Evolutionary conservation across 2,113 vertebrate genomes (phyloP), one percentile per base, ranked within the genome.

Genomic region (Dascyllus trimaculatus): DNA sequence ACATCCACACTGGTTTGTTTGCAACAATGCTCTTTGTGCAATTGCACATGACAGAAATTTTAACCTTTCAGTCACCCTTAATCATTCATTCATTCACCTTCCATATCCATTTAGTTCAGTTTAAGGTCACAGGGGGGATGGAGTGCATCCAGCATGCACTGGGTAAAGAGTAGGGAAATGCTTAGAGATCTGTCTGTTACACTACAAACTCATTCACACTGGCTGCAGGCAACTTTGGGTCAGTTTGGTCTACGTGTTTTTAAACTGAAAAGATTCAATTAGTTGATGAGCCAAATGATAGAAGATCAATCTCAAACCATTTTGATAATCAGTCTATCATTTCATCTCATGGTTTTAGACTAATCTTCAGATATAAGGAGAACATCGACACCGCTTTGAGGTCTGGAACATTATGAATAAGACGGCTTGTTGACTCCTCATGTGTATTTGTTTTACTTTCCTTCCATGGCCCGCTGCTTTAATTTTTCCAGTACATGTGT

Each of bases 31-130:
- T 26, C 38, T 80, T 60, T 54, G 58, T 26, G 53, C 21, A 49
- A 17, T 72, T 14, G 40, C n/a, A 57, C 43, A 58, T 0, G 1
- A 40, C 32, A 51, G 24, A 35, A 19, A 48, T 51, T 40, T 51
- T 32, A 51, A 62, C 48, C 71, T 75, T 78, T 40, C 5, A 18
- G 14, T 73, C 14, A 54, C 21, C 46, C 18, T 45, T 54, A 11
- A 79, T 62, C 25, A 25, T 54, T 2, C 32, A 29, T 58, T 49
- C 24, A 68, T 49, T 76, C 0, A 26, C 26, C 65, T 52, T 70
- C 51, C 48, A 22, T 62, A 53, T 75, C 52, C 29, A 26, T 82
- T 78, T 71, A 40, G 21, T 63, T 62, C 11, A 66, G 58, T 61
- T 75, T 64, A 40, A 66, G 21, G 52, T 68, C 24, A 65, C 29